phyloP scores from a whole-genome alignment of 2,888 invertebrate species.

The Ennomos erosarius region DNA sequence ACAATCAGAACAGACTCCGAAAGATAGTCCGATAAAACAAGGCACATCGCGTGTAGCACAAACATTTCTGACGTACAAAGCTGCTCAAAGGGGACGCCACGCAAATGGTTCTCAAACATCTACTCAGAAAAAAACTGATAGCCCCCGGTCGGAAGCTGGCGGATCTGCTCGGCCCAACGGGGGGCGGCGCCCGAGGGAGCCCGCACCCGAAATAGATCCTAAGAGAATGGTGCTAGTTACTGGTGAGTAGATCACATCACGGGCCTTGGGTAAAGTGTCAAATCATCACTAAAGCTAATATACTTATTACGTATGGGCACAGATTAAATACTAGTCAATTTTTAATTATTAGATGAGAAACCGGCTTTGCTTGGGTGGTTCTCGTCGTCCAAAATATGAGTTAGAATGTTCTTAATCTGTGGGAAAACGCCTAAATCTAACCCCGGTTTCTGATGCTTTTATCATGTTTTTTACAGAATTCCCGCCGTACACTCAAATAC shows the following conservation, averaged over 20 bases:
- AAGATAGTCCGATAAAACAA: constrained; percentile 9
- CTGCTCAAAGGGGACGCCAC: not conserved
- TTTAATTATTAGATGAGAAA: too few species aligned
- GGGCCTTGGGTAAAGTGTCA: too few species aligned
- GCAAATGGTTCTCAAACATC: not conserved
- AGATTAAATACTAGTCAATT: too few species aligned
- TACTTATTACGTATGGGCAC: too few species aligned
- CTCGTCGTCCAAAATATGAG: too few species aligned
- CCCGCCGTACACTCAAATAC: constrained; percentile 60
- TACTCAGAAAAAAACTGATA: not conserved
- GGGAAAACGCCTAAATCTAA: too few species aligned
- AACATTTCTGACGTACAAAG: constrained; percentile 9
- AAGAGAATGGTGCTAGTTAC: constrained; percentile 39
- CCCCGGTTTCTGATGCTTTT: not conserved
- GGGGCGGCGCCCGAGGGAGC: not conserved
- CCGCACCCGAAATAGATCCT: constrained; percentile 9
- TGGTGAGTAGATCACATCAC: constrained; percentile 40
- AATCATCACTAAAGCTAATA: too few species aligned
- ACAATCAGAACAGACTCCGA: not conserved
- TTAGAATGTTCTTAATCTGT: too few species aligned
- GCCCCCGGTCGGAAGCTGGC: not conserved
- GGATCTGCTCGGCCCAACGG: not conserved
- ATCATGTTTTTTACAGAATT: constrained; percentile 53
- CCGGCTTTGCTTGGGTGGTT: too few species aligned
- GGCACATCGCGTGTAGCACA: constrained; percentile 14